Evolutionary conservation across 2,113 vertebrate species (phyloP).

Genomic region (Hemiprocne comata): DNA sequence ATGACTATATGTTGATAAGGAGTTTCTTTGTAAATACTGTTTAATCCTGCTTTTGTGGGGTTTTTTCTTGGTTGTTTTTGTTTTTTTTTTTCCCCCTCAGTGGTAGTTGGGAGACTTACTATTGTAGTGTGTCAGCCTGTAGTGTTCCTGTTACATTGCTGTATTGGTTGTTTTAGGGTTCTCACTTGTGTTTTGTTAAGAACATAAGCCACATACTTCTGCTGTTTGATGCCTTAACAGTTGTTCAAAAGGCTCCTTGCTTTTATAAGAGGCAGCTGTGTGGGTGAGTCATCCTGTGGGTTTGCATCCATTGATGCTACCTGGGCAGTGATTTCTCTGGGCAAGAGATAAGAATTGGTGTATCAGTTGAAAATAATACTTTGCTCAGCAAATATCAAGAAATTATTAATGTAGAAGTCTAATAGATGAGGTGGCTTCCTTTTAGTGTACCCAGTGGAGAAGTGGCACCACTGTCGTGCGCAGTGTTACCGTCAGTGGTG

Average conservation of each 20-base stretch:
- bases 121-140: neutral
- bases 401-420: rapidly evolving
- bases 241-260: neutral
- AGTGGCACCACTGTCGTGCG: neutral
- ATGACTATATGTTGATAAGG: neutral
- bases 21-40: neutral
- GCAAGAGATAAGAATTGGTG: rapidly evolving
- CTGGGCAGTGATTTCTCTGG: neutral
- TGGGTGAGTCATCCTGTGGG: too few relatives aligned
- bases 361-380: neutral
- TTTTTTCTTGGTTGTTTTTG: neutral
- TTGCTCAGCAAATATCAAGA: neutral
- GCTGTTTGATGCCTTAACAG: neutral
- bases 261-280: neutral
- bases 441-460: neutral
- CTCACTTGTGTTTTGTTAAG: neutral
- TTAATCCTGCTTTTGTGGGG: neutral
- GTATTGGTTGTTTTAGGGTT: neutral
- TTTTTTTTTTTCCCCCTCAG: too few relatives aligned
- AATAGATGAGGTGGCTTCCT: neutral
- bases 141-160: neutral
- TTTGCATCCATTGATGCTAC: rapidly evolving
- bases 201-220: neutral
- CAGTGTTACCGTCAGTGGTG: neutral
- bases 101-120: neutral